Base-by-base conservation (phyloP, 2,797 vertebrate species). In the Hyperoplus immaculatus region DNA sequence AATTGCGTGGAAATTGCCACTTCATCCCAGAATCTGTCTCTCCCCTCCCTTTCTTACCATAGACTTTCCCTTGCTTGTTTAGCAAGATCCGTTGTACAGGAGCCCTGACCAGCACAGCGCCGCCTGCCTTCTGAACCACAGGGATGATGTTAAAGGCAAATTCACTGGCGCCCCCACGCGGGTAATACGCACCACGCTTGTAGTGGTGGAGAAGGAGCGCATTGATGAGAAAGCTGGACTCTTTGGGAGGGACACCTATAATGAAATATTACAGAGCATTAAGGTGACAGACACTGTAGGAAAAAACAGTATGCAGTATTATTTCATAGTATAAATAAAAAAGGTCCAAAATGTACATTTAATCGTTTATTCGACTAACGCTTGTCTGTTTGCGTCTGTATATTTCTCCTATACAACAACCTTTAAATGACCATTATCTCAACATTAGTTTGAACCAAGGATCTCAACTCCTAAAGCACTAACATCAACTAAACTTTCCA, bases 171-270 rank as follows among this genome's bases (percentile, higher is more conserved):
- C 96, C 96, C 0, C 96, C 96, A 0, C 89, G 80, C 0, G 96
- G 96, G 75, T 96, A 96, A 89, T 96, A 97, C 0, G 96, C 95
- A 0, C 96, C 96, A 0, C 94, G 94, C 61, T 96, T 96, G 90
- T 96, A 96, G 88, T 97, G 96, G 55, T 96, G 96, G 41, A 97
- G 85, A 63, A 96, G 90, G 10, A 97, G 92, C 5, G 91, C 89
- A 11, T 94, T 96, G 84, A 96, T 96, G 73, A 97, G 90, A 74
- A 96, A 96, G 85, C 96, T 97, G 58, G 95, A 95, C n/a, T 96
- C 95, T 78, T 84, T 94, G 0, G 95, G 96, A 38, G 96, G 93
- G 0, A 95, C 94, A 69, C 96, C 96, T 97, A 16, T 41, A 75
- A 62, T 5, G 0, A 68, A 7, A 70, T 6, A 8, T 62, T 11